Evolutionary conservation across 2,888 invertebrate genomes (phyloP).

Genomic region (Protophormia terraenovae): DNA sequence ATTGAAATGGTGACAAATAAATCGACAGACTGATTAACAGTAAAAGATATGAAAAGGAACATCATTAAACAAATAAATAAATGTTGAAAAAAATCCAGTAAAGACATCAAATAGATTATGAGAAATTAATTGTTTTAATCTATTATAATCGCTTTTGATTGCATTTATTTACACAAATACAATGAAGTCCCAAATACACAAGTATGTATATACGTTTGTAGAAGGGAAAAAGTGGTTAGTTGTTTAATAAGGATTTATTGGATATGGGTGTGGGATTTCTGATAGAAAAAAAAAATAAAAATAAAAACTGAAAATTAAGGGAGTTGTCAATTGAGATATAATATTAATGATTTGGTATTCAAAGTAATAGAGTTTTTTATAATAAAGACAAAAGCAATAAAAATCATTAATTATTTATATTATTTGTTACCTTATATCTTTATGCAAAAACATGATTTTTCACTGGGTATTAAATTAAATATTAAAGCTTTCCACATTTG

Average conservation of each 20-base stretch:
- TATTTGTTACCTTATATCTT: no score
- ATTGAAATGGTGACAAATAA: constrained; percentile 26
- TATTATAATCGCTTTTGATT: constrained; percentile 45
- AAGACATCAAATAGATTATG: constrained; percentile 53
- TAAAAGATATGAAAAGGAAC: neutral
- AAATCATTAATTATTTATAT: no score
- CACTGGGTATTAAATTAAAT: no score
- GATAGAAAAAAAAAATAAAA: neutral
- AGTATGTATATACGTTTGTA: neutral
- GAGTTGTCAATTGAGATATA: neutral
- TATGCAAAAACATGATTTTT: no score
- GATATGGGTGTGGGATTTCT: neutral
- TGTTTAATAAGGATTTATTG: no score
- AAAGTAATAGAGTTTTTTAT: no score
- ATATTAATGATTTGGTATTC: neutral
- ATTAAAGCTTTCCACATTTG: no score
- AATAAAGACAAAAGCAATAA: no score
- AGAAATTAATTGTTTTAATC: constrained; percentile 61
- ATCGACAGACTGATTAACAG: constrained; percentile 4
- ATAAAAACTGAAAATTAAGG: no score
- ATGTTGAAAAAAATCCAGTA: constrained; percentile 22
- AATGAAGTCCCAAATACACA: neutral
- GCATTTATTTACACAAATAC: constrained; percentile 18
- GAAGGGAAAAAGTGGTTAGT: neutral
- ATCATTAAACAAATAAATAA: constrained; percentile 14